Conservation (phyloP, 2,888 invertebrate genomes). For the Pimpla rufipes region DNA sequence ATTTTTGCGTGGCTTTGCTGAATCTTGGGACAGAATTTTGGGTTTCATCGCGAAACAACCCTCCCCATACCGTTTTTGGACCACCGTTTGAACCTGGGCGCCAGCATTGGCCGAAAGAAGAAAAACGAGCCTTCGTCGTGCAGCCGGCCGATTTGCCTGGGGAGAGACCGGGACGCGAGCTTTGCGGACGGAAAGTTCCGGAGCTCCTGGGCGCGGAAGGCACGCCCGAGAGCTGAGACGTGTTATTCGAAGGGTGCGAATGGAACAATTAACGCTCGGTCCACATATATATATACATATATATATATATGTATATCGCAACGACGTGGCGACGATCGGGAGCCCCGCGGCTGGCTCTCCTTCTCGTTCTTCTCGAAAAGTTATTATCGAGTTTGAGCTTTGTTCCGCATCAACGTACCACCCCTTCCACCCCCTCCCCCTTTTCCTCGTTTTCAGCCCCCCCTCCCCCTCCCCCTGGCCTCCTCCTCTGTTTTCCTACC, state of each 20-base stretch:
- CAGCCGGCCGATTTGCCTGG: too few relatives aligned
- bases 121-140: too few relatives aligned
- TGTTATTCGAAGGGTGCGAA: constrained; percentile 57
- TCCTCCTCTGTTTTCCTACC: constrained; percentile 24
- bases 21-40: too few relatives aligned
- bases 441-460: background rate
- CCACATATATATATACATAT: background rate
- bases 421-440: constrained; percentile 5
- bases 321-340: constrained; percentile 6
- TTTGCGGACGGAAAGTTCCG: constrained; percentile 40
- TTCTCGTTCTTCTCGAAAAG: constrained; percentile 58
- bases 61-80: too few relatives aligned
- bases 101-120: too few relatives aligned
- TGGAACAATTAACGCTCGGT: constrained; percentile 61
- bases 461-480: background rate
- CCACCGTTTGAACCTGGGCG: too few relatives aligned
- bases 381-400: constrained; percentile 68
- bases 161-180: too few relatives aligned
- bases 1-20: too few relatives aligned
- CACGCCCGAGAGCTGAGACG: constrained; percentile 21
- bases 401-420: constrained; percentile 54
- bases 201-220: constrained; percentile 35
- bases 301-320: constrained; percentile 53
- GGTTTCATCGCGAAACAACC: too few relatives aligned
- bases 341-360: background rate